A percentile compares a stretch with the other conserved stretches of the same genome.
Conservation (phyloP, 2,888 invertebrate species). For the Unio pictorum region DNA sequence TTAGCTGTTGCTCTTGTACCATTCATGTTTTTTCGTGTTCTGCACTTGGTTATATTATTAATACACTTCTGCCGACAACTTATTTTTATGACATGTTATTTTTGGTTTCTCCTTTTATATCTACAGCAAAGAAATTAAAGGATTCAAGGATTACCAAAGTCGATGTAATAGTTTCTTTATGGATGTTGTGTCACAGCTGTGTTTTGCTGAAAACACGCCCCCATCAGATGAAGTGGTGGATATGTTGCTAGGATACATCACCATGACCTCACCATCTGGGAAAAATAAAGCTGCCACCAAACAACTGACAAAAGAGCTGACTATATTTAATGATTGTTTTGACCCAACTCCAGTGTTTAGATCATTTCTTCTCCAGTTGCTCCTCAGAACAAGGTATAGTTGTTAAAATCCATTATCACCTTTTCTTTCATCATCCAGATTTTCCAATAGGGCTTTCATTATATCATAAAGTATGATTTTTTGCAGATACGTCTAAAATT, state of each 20-base stretch:
- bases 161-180: slow-evolving; percentile 39
- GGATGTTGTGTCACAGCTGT: slow-evolving; percentile 40
- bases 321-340: slow-evolving; percentile 24
- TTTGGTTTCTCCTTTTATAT: background rate
- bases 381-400: no score
- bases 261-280: background rate
- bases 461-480: no score
- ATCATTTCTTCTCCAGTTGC: no score
- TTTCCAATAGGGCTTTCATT: no score
- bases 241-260: slow-evolving; percentile 33
- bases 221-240: slow-evolving; percentile 28
- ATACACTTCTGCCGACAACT: background rate
- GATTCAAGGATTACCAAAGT: slow-evolving; percentile 23
- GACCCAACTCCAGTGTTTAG: no score
- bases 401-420: slow-evolving; percentile 36
- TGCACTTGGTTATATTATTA: no score
- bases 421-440: no score
- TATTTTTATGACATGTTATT: background rate
- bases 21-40: no score
- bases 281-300: slow-evolving; percentile 1
- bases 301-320: slow-evolving; percentile 36
- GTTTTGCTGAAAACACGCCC: slow-evolving; percentile 27
- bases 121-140: slow-evolving; percentile 15
- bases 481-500: no score
- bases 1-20: no score